These are phyloP conservation scores for Trachymyrmex septentrionalis DNA, from an alignment of 1,140 invertebrate species.

Conservation along the genomic window DNA sequence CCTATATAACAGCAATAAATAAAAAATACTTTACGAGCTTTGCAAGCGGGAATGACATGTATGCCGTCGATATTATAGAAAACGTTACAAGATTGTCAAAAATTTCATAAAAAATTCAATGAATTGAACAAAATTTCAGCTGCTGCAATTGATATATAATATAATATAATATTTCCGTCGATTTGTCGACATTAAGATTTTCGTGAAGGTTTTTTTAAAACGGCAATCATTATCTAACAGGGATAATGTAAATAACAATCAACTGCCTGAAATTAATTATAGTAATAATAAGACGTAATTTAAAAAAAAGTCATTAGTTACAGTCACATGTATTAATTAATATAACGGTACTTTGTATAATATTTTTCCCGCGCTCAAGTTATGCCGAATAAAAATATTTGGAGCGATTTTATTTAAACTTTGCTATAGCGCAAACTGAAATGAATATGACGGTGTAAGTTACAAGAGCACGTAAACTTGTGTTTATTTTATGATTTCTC, in stretches of 20 bases:
- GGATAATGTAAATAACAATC: background rate
- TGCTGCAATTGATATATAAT: background rate
- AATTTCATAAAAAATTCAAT: constrained; percentile 21
- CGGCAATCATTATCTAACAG: background rate
- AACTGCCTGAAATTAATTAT: background rate
- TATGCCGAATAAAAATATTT: background rate
- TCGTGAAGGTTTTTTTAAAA: background rate
- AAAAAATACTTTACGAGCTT: constrained; percentile 47
- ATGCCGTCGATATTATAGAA: background rate
- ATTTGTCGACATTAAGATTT: constrained; percentile 3
- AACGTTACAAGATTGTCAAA: constrained; percentile 37
- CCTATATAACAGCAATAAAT: constrained; percentile 44
- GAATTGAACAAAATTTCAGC: constrained; percentile 43
- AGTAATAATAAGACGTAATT: background rate
- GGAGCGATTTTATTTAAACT: background rate
- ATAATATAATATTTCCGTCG: constrained; percentile 22
- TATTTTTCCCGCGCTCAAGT: background rate
- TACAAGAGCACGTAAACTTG: background rate
- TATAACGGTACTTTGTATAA: background rate
- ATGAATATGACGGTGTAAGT: background rate
- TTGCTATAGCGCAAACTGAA: constrained; percentile 34
- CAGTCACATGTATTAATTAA: background rate
- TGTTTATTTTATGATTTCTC: background rate
- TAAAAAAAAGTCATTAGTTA: background rate
- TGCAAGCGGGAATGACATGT: constrained; percentile 9